These are phyloP conservation scores for Chironomus tentans DNA, from an alignment of 2,888 invertebrate species.

Conservation along the genomic window DNA sequence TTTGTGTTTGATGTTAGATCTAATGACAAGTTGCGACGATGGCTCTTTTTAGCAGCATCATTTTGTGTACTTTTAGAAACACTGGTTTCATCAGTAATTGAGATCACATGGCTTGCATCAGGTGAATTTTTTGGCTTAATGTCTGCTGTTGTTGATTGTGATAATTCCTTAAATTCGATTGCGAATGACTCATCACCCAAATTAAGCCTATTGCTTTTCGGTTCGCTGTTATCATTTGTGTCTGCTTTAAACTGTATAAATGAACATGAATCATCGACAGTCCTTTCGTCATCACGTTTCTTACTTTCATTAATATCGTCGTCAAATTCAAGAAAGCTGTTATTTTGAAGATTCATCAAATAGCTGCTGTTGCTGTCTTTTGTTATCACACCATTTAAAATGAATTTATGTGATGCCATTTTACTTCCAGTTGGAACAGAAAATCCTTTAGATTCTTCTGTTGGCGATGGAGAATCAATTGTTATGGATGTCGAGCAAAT, in stretches of 20 bases:
- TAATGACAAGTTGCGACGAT: conserved; percentile 38
- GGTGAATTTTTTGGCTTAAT: too few relatives aligned
- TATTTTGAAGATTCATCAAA: background rate
- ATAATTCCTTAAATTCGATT: conserved; percentile 38
- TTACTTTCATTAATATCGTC: too few relatives aligned
- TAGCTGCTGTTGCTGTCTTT: background rate
- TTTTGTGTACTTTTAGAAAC: background rate
- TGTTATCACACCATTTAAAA: background rate
- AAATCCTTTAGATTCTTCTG: conserved; percentile 20
- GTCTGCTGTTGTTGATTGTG: conserved; percentile 29
- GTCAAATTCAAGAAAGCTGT: background rate
- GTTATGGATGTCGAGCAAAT: conserved; percentile 39
- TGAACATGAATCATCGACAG: conserved; percentile 36
- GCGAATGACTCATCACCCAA: conserved; percentile 38
- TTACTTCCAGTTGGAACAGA: background rate
- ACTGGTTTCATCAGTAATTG: background rate
- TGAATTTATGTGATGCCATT: background rate
- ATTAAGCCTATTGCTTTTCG: background rate
- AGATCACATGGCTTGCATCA: background rate
- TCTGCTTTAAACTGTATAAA: conserved; percentile 38
- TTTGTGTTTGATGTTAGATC: conserved; percentile 32
- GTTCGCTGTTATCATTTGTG: conserved; percentile 31
- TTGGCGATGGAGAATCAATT: conserved; percentile 37
- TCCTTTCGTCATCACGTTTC: conserved; percentile 29
- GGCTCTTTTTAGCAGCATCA: conserved; percentile 30